Evolutionary conservation across 2,113 vertebrate genomes (phyloP), one percentile per base, ranked within the genome.

Genomic region (Corapipo altera): DNA sequence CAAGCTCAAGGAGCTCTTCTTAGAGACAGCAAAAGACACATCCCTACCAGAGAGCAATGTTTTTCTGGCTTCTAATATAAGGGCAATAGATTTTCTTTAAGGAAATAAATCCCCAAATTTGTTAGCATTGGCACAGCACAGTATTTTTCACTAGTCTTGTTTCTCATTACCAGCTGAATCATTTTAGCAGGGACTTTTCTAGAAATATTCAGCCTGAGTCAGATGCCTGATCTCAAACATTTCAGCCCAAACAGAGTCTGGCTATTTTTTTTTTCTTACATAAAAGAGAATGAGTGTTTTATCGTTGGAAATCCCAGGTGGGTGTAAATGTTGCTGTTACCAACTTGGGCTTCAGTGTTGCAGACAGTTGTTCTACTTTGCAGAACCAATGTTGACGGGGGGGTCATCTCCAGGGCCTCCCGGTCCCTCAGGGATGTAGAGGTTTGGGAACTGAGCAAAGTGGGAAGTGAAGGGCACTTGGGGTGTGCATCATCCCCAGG

Each of bases 151-250:
- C 83, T 88, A 7, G 37, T 76, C 91, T 93, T 51, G 9, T 79
- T 89, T 81, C 91, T 84, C 73, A 33, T 93, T 91, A 93, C 61
- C 39, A 83, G 69, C 72, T 95, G 91, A 97, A 86, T 91, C 91
- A 95, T 78, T 95, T 74, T 44, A 84, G 52, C 72, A 86, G 83
- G 43, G 94, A 74, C 35, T 86, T 69, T 62, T 86, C 91, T 92
- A 92, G 69, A 80, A 94, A 44, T 1, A n/a, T 54, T 96, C 72
- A 77, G 51, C 79, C 76, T 86, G 88, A 95, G 43, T 84, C 86
- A 84, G 80, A 86, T 48, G 76, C 37, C 33, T 37, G 0, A 28
- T 26, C 79, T 76, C 85, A 83, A 76, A 73, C 30, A 8, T 61
- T 85, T 96, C 86, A 83, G 52, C n/a, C 74, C 74, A 52, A 91